A percentile compares a stretch with the other conserved stretches of the same genome.
Evolutionary conservation across 2,113 vertebrate species (phyloP).

Genomic region (Varanus salvator): DNA sequence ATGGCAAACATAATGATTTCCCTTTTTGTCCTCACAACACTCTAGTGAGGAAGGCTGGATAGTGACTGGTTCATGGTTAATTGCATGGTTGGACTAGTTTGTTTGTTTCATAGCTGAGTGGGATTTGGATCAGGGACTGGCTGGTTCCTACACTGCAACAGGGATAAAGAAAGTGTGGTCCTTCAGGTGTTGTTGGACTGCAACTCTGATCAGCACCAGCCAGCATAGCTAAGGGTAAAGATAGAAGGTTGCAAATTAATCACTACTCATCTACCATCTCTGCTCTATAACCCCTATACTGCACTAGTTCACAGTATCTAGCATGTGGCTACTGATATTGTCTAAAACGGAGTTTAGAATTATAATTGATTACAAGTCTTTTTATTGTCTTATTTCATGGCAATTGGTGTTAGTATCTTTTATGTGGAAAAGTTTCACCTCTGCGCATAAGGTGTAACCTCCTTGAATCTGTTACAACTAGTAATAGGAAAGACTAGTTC

Average conservation of each 20-base stretch:
- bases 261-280: no score
- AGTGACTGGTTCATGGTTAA: background rate
- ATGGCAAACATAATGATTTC: background rate
- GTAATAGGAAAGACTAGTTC: background rate
- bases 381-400: background rate
- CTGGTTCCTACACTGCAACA: no score
- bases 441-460: background rate
- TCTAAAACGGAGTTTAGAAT: background rate
- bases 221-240: no score
- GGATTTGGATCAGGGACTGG: no score
- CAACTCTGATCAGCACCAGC: no score
- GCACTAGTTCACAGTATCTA: background rate
- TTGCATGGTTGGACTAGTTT: background rate
- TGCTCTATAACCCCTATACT: background rate
- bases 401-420: background rate
- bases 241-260: no score
- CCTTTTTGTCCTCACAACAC: background rate
- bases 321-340: background rate
- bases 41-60: background rate
- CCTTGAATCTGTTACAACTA: background rate
- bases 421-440: background rate
- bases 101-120: background rate
- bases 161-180: no score
- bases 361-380: background rate
- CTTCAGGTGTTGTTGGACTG: no score